Conservation (phyloP, 92 coral and sea anemone genomes). For the Epizoanthus illoricatus region DNA sequence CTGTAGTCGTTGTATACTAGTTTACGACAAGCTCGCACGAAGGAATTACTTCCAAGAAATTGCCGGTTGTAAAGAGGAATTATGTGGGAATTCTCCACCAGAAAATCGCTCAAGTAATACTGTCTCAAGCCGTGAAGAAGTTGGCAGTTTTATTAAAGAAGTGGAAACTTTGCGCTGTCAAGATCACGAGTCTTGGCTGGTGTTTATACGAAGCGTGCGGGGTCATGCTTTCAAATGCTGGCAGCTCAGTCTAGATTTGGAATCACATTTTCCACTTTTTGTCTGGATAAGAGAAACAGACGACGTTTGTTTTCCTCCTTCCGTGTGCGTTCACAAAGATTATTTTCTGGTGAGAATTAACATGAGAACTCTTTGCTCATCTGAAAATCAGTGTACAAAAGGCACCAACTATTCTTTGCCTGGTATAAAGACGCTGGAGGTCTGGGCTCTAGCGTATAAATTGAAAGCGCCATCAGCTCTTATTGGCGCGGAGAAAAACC, state of each 20-base stretch:
- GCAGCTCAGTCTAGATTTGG: slow-evolving; percentile 5
- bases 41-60: slow-evolving; percentile 43
- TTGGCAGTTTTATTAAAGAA: background rate
- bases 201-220: slow-evolving; percentile 37
- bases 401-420: background rate
- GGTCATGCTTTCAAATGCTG: slow-evolving; percentile 35
- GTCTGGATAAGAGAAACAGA: slow-evolving; percentile 57
- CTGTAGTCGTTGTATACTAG: slow-evolving; percentile 70
- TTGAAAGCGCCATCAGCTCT: slow-evolving; percentile 23
- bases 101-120: background rate
- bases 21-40: slow-evolving; percentile 58
- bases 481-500: slow-evolving; percentile 52
- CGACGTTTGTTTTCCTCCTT: slow-evolving; percentile 28
- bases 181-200: slow-evolving; percentile 22
- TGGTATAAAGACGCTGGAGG: slow-evolving; percentile 40
- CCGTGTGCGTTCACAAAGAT: slow-evolving; percentile 52
- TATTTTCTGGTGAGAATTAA: slow-evolving; percentile 46
- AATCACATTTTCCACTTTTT: slow-evolving; percentile 62
- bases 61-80: slow-evolving; percentile 15
- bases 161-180: background rate
- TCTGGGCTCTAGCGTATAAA: slow-evolving; percentile 66
- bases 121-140: background rate
- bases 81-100: background rate
- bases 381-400: background rate
- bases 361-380: slow-evolving; percentile 40